These are phyloP conservation scores for Vespertilio murinus DNA, from an alignment of 2,797 vertebrate genomes.

Conservation along the genomic window DNA sequence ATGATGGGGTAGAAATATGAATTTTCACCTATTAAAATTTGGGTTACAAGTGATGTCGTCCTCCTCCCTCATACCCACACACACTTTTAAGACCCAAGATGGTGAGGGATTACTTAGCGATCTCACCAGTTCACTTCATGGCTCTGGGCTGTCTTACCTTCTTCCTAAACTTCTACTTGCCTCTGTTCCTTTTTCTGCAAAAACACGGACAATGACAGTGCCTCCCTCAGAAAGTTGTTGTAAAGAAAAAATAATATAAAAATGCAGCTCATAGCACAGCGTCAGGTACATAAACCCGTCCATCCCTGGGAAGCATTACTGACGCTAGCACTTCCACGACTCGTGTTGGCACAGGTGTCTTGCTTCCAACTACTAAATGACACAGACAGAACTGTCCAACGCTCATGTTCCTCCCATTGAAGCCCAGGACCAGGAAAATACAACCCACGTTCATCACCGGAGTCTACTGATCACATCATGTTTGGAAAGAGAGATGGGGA, in stretches of 20 bases:
- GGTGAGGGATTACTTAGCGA: too few species aligned
- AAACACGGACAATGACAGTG: not conserved
- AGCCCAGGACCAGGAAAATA: not conserved
- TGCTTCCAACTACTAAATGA: not conserved
- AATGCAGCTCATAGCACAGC: rapidly evolving
- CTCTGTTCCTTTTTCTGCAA: not conserved
- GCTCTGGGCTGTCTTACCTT: not conserved
- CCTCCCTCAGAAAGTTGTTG: not conserved
- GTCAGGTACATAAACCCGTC: not conserved
- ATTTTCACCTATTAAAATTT: not conserved
- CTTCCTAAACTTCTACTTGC: not conserved
- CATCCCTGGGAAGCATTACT: rapidly evolving
- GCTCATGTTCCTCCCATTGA: not conserved
- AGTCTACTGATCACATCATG: too few species aligned
- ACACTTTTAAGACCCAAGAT: not conserved
- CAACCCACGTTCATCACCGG: rapidly evolving
- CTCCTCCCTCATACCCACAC: rapidly evolving
- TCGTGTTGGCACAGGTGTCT: not conserved
- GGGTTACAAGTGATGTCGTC: not conserved
- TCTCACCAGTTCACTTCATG: rapidly evolving
- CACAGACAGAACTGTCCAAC: not conserved
- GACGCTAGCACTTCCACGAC: rapidly evolving
- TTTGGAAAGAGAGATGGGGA: not conserved
- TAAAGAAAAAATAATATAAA: not conserved
- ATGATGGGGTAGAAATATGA: not conserved